Evolutionary conservation across 1,140 invertebrate species (phyloP).

Genomic region (Drosophila nannoptera): DNA sequence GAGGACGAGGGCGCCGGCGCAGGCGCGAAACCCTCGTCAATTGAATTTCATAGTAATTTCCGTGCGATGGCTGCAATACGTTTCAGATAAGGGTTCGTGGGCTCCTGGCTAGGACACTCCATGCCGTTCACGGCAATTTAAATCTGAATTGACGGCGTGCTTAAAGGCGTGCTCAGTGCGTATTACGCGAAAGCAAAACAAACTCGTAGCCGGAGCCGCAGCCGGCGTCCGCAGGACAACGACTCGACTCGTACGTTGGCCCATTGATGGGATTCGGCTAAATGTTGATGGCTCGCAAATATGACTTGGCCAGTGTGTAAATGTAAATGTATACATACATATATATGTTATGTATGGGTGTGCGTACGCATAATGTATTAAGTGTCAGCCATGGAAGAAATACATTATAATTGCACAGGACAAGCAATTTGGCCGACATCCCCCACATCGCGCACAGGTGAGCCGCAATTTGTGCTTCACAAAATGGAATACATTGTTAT

Average conservation of each 20-base stretch:
- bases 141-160: slow-evolving; percentile 17
- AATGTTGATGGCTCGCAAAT: slow-evolving; percentile 39
- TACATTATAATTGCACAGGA: slow-evolving; percentile 69
- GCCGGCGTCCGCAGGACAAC: slow-evolving; percentile 50
- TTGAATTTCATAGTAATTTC: slow-evolving; percentile 68
- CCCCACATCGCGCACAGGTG: slow-evolving; percentile 63
- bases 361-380: slow-evolving; percentile 33
- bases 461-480: slow-evolving; percentile 60
- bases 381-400: slow-evolving; percentile 42
- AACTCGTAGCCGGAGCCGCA: slow-evolving; percentile 21
- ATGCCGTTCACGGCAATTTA: slow-evolving; percentile 28
- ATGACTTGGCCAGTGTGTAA: slow-evolving; percentile 6
- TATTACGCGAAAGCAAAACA: slow-evolving; percentile 65
- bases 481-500: slow-evolving; percentile 58
- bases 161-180: slow-evolving; percentile 14
- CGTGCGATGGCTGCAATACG: slow-evolving; percentile 58
- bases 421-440: slow-evolving; percentile 67
- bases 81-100: slow-evolving; percentile 67
- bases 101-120: slow-evolving; percentile 45
- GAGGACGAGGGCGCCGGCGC: slow-evolving; percentile 27
- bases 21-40: slow-evolving; percentile 52
- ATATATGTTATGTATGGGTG: slow-evolving; percentile 4
- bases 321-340: too few species aligned
- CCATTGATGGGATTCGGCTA: slow-evolving; percentile 27
- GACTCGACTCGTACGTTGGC: slow-evolving; percentile 41